These are phyloP conservation scores for Brachyhypopomus gauderio DNA, from an alignment of 2,113 vertebrate genomes.

Conservation along the genomic window DNA sequence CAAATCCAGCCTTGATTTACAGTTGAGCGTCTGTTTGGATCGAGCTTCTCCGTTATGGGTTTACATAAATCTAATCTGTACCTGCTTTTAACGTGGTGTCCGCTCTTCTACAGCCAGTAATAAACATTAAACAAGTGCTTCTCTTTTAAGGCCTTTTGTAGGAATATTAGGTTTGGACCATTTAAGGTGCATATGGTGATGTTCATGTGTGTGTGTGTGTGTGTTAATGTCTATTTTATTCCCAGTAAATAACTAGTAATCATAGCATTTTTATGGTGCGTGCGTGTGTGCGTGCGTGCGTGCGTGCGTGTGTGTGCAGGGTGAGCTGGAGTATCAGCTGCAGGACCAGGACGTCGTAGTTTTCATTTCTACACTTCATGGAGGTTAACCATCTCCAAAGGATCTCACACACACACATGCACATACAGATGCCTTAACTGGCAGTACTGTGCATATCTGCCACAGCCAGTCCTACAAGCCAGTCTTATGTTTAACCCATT, in stretches of 20 bases:
- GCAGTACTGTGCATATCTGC: background rate
- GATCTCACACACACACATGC: background rate
- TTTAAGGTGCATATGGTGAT: conserved; percentile 17
- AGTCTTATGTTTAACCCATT: conserved; percentile 20
- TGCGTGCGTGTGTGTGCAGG: conserved; percentile 75
- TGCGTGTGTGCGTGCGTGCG: conserved; percentile 11
- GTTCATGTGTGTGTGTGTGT: conserved; percentile 6
- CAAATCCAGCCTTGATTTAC: conserved; percentile 50
- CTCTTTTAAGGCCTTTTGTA: conserved; percentile 4
- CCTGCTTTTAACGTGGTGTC: conserved; percentile 5
- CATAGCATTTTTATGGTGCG: background rate
- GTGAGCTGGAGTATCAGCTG: conserved; percentile 91
- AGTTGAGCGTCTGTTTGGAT: background rate
- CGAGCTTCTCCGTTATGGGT: conserved; percentile 19
- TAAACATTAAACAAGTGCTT: conserved; percentile 12
- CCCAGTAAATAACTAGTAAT: background rate
- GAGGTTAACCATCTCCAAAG: conserved; percentile 75
- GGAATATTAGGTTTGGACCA: conserved; percentile 2
- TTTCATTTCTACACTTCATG: conserved; percentile 97
- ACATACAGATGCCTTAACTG: background rate
- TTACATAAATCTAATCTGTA: conserved; percentile 32
- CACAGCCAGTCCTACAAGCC: conserved; percentile 22
- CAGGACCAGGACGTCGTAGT: conserved; percentile 90
- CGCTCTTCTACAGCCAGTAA: background rate
- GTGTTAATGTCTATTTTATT: background rate